Conservation (phyloP, 2,797 vertebrate genomes). For the Siniperca obscura region DNA sequence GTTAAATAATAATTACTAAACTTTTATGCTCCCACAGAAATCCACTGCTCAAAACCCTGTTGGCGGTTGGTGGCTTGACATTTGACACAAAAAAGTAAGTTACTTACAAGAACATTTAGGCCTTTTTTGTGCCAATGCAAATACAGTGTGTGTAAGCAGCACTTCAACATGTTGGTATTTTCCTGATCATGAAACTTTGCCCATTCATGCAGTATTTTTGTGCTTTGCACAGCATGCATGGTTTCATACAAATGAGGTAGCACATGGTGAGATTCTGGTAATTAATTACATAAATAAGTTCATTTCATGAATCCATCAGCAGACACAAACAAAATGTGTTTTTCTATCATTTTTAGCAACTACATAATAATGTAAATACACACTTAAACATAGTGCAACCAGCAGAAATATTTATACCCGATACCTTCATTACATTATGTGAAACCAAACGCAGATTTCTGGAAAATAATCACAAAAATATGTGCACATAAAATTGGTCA, state of each 20-base stretch:
- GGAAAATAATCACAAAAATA: neutral
- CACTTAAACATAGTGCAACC: neutral
- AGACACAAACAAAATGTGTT: neutral
- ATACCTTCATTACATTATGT: neutral
- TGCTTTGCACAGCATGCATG: neutral
- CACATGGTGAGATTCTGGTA: neutral
- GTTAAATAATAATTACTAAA: neutral
- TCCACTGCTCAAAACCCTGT: conserved; percentile 79
- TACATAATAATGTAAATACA: neutral
- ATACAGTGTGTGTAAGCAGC: neutral
- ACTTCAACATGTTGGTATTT: neutral
- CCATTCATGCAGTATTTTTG: neutral
- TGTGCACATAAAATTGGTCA: no score
- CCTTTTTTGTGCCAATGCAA: neutral
- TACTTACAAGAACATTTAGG: neutral
- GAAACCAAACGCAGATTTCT: neutral
- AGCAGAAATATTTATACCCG: neutral
- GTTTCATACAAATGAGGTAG: neutral
- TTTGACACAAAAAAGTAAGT: conserved; percentile 81
- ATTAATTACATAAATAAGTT: neutral
- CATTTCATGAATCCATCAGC: neutral
- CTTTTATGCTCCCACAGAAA: conserved; percentile 75
- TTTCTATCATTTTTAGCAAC: neutral
- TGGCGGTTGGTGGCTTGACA: conserved; percentile 84
- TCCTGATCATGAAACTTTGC: neutral